Conservation (phyloP, 2,797 vertebrate genomes). For the Acanthopagrus latus region DNA sequence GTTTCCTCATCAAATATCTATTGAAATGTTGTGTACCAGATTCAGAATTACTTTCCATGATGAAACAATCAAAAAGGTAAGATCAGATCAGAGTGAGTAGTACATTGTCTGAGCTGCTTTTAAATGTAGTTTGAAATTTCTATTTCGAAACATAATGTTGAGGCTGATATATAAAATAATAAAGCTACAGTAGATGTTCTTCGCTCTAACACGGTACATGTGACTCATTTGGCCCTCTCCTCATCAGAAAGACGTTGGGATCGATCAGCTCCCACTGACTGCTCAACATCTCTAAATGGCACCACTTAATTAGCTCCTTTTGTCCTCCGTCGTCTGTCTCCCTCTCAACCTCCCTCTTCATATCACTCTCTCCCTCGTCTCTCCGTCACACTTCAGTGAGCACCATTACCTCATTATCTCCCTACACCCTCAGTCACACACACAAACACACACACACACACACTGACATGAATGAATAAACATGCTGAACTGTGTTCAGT, state of each 20-base stretch:
- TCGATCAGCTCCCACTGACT: constrained; percentile 56
- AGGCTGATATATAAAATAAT: neutral
- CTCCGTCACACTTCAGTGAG: constrained; percentile 65
- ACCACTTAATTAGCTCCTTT: constrained; percentile 74
- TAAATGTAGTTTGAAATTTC: constrained; percentile 6
- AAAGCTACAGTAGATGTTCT: neutral
- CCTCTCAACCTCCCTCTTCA: constrained; percentile 61
- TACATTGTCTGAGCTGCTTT: neutral
- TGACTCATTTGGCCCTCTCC: constrained; percentile 26
- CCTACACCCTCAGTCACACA: constrained; percentile 37
- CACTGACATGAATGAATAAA: constrained; percentile 57
- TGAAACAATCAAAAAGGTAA: neutral
- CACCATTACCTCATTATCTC: constrained; percentile 74
- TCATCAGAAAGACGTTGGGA: constrained; percentile 37
- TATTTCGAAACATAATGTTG: neutral
- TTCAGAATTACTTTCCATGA: neutral
- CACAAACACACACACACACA: constrained; percentile 10
- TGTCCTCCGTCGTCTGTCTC: constrained; percentile 68
- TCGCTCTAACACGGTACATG: constrained; percentile 14
- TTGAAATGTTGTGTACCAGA: neutral
- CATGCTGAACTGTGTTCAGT: constrained; percentile 46
- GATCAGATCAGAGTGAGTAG: neutral
- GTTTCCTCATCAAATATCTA: neutral
- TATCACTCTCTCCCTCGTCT: constrained; percentile 53
- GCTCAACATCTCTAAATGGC: constrained; percentile 64